phyloP scores from a whole-genome alignment of 2,888 invertebrate species.

The Euplexia lucipara region DNA sequence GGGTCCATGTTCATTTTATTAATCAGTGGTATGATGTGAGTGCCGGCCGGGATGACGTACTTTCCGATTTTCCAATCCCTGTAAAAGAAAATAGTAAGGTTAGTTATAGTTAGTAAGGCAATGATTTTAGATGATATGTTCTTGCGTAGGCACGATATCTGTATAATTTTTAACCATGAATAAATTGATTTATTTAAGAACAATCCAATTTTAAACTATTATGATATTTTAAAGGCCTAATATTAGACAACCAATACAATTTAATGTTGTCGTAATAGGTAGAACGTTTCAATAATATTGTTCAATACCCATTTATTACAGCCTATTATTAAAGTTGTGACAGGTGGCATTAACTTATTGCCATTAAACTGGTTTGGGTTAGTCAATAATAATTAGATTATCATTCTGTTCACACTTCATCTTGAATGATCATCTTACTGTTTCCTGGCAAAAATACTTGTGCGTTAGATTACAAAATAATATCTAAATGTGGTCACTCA shows the following conservation, averaged over 20 bases:
- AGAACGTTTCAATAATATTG: conserved; percentile 25
- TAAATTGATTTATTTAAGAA: background rate
- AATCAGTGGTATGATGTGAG: conserved; percentile 95
- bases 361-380: conserved; percentile 29
- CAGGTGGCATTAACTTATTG: conserved; percentile 18
- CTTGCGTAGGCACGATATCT: too few relatives aligned
- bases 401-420: conserved; percentile 23
- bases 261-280: conserved; percentile 16
- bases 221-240: background rate
- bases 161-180: background rate
- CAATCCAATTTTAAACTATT: too few relatives aligned
- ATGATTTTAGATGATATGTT: too few relatives aligned
- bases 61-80: conserved; percentile 94
- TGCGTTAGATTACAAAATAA: conserved; percentile 4
- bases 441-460: conserved; percentile 16
- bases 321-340: conserved; percentile 15
- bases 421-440: conserved; percentile 24
- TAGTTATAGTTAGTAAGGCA: background rate
- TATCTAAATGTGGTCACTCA: background rate
- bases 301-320: conserved; percentile 21
- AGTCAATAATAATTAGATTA: conserved; percentile 34
- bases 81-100: conserved; percentile 63
- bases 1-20: conserved; percentile 96
- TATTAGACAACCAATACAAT: background rate
- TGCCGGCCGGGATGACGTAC: conserved; percentile 94